Base-by-base conservation (phyloP, 2,888 invertebrate species). In the Ypsolopha sequella region DNA sequence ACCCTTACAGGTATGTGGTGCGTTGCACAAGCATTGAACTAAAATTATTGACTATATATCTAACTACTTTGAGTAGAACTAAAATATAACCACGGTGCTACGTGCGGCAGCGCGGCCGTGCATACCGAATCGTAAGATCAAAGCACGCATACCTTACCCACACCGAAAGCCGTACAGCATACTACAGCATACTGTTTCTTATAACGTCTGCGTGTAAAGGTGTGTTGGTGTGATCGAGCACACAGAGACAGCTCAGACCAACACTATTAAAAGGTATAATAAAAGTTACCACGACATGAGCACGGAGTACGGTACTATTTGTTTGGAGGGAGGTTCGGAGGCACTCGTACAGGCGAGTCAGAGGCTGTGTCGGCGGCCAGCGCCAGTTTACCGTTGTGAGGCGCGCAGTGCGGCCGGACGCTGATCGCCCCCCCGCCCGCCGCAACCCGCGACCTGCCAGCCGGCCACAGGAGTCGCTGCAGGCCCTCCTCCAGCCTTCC, bases 121-220 rank as follows among this genome's bases (percentile, higher is more conserved):
- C 82, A 85, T 84, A 84, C 85, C 85, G 78, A 85, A 82, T 85
- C 81, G 75, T 85, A 84, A 85, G 85, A 85, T 85, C 85, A 84
- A 84, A 86, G 85, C 84, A 84, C 82, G 80, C 84, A 78, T 82
- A 84, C 84, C 77, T 77, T 76, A 80, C 79, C 76, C 78, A 82
- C 74, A 41, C 46, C 35, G 41, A 14, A 47, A 48, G 33, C 6
- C 14, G 14, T 38, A 45, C 51, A 45, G 44, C 24, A 24, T 24
- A 24, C 24, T 24, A n/a, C n/a, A n/a, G n/a, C 7, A 41, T 39
- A 36, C 41, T 2, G 36, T 43, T 36, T 13, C 36, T n/a, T 48
- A 36, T 36, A 36, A 60, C 66, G 63, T 57, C 63, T n/a, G 64
- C 60, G 63, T 56, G 58, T 56, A 62, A 57, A 58, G 51, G 55